Evolutionary conservation across 1,140 invertebrate species (phyloP).

Genomic region (Pseudomyrmex sp.): DNA sequence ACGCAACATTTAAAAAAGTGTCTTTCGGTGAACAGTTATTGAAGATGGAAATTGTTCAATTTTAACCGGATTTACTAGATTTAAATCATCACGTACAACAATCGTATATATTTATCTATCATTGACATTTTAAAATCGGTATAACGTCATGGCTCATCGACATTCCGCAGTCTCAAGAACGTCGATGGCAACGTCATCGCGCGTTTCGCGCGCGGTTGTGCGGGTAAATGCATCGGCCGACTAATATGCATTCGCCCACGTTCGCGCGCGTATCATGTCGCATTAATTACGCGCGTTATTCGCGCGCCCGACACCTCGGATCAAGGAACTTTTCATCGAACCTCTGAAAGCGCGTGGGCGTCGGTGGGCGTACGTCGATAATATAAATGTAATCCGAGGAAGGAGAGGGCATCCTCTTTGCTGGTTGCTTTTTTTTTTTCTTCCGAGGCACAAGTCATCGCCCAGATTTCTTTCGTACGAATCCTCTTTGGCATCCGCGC

Average conservation of each 20-base stretch:
- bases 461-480: conserved; percentile 52
- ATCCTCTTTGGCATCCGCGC: conserved; percentile 60
- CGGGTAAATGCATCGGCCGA: conserved; percentile 4
- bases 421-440: conserved; percentile 48
- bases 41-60: neutral
- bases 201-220: neutral
- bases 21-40: neutral
- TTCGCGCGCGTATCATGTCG: conserved; percentile 28
- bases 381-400: conserved; percentile 70
- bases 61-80: too few species aligned
- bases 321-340: conserved; percentile 57
- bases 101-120: too few species aligned
- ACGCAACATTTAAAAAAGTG: conserved; percentile 8
- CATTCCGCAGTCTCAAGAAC: too few species aligned
- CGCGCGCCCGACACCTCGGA: conserved; percentile 31
- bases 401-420: conserved; percentile 44
- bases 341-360: conserved; percentile 28
- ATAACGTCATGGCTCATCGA: too few species aligned
- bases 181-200: neutral
- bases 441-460: conserved; percentile 43
- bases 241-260: conserved; percentile 52
- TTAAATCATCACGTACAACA: too few species aligned
- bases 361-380: conserved; percentile 65
- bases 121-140: too few species aligned
- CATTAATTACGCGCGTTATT: conserved; percentile 55